These are phyloP conservation scores for Drosophila seguyi DNA, from an alignment of 1,140 invertebrate species.

Conservation along the genomic window DNA sequence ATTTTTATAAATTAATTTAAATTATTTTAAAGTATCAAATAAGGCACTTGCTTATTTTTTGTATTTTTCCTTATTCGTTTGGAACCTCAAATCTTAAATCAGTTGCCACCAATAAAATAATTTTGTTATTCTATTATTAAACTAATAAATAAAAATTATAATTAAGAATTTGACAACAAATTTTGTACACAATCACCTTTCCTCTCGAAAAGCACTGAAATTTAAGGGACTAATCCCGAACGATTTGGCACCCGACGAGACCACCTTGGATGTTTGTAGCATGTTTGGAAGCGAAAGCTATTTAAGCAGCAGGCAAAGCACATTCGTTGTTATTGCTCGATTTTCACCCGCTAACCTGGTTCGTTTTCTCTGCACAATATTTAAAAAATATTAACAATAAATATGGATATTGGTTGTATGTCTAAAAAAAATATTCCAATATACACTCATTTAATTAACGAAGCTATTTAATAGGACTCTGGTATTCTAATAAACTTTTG, in stretches of 20 bases:
- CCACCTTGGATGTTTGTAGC: not conserved
- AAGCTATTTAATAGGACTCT: not conserved
- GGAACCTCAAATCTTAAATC: not conserved
- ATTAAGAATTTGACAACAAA: not conserved
- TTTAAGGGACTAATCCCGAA: not conserved
- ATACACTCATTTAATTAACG: not conserved
- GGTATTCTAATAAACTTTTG: not conserved
- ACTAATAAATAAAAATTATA: no score
- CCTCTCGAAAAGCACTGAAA: no score
- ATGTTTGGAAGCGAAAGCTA: conserved; percentile 2
- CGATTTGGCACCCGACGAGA: not conserved
- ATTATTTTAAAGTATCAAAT: not conserved
- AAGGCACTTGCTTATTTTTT: no score
- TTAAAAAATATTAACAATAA: conserved; percentile 15
- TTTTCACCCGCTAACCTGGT: conserved; percentile 20
- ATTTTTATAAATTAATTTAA: not conserved
- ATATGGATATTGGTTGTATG: conserved; percentile 12
- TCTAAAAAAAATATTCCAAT: not conserved
- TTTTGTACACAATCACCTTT: not conserved
- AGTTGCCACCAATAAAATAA: no score
- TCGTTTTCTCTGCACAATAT: not conserved
- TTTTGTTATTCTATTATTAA: no score
- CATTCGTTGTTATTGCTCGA: conserved; percentile 27
- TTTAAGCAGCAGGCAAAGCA: conserved; percentile 17
- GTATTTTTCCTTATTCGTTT: no score